Conservation (phyloP, 2,113 vertebrate genomes). For the Siniperca chuatsi region DNA sequence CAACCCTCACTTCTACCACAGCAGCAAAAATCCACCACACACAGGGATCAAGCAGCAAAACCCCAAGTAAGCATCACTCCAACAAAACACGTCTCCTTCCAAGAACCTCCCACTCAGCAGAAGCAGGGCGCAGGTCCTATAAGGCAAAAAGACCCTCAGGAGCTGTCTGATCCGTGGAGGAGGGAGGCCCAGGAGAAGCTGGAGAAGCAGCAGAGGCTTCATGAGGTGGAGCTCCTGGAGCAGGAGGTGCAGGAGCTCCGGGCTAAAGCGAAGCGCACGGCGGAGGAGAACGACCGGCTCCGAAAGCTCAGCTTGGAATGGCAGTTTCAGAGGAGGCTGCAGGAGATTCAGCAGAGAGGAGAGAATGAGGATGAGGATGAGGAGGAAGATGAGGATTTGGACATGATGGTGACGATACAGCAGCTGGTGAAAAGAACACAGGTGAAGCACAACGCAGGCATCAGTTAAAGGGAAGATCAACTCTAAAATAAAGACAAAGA, state of each 20-base stretch:
- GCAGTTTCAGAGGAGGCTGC: slow-evolving; percentile 93
- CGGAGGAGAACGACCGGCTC: slow-evolving; percentile 88
- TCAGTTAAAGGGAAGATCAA: not conserved
- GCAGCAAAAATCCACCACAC: slow-evolving; percentile 63
- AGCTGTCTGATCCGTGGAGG: slow-evolving; percentile 88
- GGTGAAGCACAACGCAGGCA: slow-evolving; percentile 76
- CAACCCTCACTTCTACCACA: slow-evolving; percentile 59
- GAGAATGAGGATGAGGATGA: slow-evolving; percentile 92
- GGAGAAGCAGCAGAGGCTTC: slow-evolving; percentile 87
- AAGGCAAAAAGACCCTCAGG: slow-evolving; percentile 81
- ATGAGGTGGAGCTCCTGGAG: slow-evolving; percentile 86
- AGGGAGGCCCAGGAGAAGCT: slow-evolving; percentile 89
- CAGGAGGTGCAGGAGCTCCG: slow-evolving; percentile 90
- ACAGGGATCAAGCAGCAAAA: slow-evolving; percentile 72
- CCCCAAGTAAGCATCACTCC: slow-evolving; percentile 76
- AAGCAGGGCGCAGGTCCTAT: slow-evolving; percentile 77
- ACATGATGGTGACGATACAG: slow-evolving; percentile 87
- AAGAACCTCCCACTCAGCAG: slow-evolving; percentile 85
- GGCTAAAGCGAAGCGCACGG: slow-evolving; percentile 83
- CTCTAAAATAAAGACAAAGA: not conserved
- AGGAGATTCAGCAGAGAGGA: slow-evolving; percentile 89
- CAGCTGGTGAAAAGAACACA: slow-evolving; percentile 87
- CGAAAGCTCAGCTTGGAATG: slow-evolving; percentile 91
- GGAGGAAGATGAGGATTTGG: slow-evolving; percentile 91
- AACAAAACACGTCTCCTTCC: slow-evolving; percentile 90